Evolutionary conservation across 2,113 vertebrate species (phyloP).

Genomic region (Phyllostomus hastatus): DNA sequence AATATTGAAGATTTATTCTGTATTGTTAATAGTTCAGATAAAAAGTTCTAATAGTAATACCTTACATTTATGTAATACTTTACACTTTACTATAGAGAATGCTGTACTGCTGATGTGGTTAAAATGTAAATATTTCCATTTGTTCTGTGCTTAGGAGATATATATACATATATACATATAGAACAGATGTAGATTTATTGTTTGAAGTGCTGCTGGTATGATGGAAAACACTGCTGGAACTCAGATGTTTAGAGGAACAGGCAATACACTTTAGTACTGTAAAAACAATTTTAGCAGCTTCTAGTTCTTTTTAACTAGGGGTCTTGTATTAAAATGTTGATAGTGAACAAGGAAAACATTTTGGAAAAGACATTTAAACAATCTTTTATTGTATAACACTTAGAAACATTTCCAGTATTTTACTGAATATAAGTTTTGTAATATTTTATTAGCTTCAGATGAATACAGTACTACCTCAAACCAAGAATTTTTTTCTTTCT

Average conservation of each 20-base stretch:
- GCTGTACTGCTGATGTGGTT: conserved; percentile 44
- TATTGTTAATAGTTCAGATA: conserved; percentile 52
- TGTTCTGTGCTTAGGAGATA: conserved; percentile 44
- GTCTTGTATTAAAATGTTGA: conserved; percentile 57
- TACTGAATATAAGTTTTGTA: conserved; percentile 76
- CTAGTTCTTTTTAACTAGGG: conserved; percentile 62
- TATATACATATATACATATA: not conserved
- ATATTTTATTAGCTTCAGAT: conserved; percentile 81
- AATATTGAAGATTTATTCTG: conserved; percentile 53
- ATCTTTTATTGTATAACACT: conserved; percentile 74
- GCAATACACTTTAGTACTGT: conserved; percentile 23
- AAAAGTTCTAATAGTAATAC: conserved; percentile 39
- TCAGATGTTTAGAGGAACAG: conserved; percentile 37
- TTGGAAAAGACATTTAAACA: conserved; percentile 60
- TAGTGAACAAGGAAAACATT: conserved; percentile 63
- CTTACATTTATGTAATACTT: conserved; percentile 55
- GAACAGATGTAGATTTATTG: conserved; percentile 58
- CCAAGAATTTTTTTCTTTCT: conserved; percentile 75
- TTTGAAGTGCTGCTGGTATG: conserved; percentile 51
- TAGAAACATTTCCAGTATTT: conserved; percentile 72
- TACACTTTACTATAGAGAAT: conserved; percentile 58
- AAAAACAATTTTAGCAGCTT: conserved; percentile 45
- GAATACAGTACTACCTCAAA: conserved; percentile 84
- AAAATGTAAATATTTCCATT: conserved; percentile 48
- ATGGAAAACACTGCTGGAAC: conserved; percentile 57